Percentiles rank a stretch among this genome's conserved stretches.
Evolutionary conservation across 2,888 invertebrate species (phyloP).

Genomic region (Bombyx huttoni): DNA sequence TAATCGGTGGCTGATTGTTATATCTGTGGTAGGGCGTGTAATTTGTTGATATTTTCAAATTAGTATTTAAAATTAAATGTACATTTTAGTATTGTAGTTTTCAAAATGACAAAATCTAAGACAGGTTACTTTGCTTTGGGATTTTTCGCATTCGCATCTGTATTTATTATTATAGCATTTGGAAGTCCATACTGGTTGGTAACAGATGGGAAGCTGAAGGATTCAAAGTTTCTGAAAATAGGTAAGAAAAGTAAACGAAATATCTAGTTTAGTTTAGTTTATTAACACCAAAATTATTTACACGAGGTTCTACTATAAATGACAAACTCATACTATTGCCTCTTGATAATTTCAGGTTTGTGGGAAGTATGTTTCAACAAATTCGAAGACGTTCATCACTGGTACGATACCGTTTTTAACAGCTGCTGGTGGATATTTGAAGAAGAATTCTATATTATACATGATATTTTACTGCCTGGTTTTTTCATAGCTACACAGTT

Average conservation of each 20-base stretch:
- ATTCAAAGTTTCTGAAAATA: conserved; percentile 85
- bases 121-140: conserved; percentile 77
- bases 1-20: too few relatives aligned
- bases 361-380: conserved; percentile 96
- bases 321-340: too few relatives aligned
- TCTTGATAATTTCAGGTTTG: conserved; percentile 74
- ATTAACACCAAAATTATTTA: too few relatives aligned
- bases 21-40: conserved; percentile 9
- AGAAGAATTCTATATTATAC: conserved; percentile 95
- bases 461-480: conserved; percentile 88
- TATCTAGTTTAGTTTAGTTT: too few relatives aligned
- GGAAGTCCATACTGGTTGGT: conserved; percentile 91
- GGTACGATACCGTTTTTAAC: conserved; percentile 86
- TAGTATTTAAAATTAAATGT: neutral
- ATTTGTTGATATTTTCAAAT: neutral
- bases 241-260: conserved; percentile 64
- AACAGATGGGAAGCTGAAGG: conserved; percentile 81
- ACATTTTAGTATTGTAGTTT: neutral
- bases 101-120: conserved; percentile 74
- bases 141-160: conserved; percentile 76
- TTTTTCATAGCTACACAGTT: conserved; percentile 96
- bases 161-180: conserved; percentile 85
- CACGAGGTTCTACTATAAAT: too few relatives aligned
- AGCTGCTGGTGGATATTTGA: conserved; percentile 99
- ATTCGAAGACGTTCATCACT: conserved; percentile 88